Conservation (phyloP, 2,113 vertebrate species). For the Rostratula benghalensis region DNA sequence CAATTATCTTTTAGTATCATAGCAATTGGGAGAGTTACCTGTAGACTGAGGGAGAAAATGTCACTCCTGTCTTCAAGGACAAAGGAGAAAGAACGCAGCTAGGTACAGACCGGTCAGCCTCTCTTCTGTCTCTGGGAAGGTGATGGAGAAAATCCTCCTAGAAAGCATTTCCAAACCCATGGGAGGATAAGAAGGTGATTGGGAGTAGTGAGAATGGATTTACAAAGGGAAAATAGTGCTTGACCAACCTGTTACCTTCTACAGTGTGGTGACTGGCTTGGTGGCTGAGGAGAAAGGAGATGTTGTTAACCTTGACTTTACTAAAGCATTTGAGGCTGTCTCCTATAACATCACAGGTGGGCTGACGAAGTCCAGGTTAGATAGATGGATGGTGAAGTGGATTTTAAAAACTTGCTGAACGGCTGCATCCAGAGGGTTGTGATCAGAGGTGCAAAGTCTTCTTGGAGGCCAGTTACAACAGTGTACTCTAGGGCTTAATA, state of each 20-base stretch:
- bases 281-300: not conserved
- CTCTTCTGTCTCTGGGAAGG: not conserved
- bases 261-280: not conserved
- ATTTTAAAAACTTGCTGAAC: not conserved
- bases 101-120: not conserved
- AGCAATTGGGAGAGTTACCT: not conserved
- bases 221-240: not conserved
- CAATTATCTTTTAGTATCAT: not conserved
- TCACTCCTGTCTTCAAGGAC: not conserved
- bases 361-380: not conserved
- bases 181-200: not conserved
- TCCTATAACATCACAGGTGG: not conserved
- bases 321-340: not conserved
- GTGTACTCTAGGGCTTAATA: not conserved
- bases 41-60: not conserved
- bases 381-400: not conserved
- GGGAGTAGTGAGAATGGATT: not conserved
- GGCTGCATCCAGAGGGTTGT: not conserved
- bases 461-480: rapidly evolving
- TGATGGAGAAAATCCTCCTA: not conserved
- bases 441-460: too few relatives aligned
- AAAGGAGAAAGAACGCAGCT: not conserved
- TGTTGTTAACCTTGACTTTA: not conserved
- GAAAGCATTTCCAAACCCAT: not conserved
- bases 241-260: not conserved